Evolutionary conservation across 2,888 invertebrate species (phyloP), one percentile per base, ranked within the genome.

Genomic region (Panopea generosa): DNA sequence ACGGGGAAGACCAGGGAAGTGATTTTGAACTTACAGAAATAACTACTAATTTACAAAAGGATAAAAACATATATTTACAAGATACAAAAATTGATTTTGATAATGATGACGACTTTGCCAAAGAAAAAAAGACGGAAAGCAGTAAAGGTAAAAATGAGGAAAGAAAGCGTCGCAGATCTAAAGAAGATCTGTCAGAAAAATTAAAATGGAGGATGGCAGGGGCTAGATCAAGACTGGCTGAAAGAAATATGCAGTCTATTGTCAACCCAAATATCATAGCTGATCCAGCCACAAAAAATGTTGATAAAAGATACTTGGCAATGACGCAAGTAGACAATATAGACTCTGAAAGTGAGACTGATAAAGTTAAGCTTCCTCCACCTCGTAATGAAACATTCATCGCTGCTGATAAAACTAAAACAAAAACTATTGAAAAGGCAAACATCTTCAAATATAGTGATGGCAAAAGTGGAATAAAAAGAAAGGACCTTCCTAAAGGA

Each of bases 1-100:
- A 70, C 26, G 61, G 69, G 6, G 11, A 33, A 7, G 33, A 33
- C 33, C 4, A 33, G 33, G 33, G 63, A 2, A 73, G 61, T 73
- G 77, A 77, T 43, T 72, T 66, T 66, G 77, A 77, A 24, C 63
- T 53, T n/a, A n/a, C n/a, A n/a, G 68, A 77, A 22, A 33, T 53
- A 20, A 38, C 57, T 20, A 56, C 56, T 20, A 45, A 11, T 33
- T 33, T 11, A 7, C 6, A 7, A 43, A 53, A 63, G 38, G 24
- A n/a, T 6, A 24, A 40, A 52, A 55, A 18, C 11, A 20, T 33
- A 29, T 27, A 33, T 38, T 20, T 20, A n/a, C 9, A 20, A 38
- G 29, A 20, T 24, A 56, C 20, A 18, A 14, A 56, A 38, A 20
- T 18, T 33, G 33, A 33, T 33, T 11, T 4, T 33, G 33, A 33